A percentile compares a stretch with the other conserved stretches of the same genome.
Evolutionary conservation across 2,113 vertebrate species (phyloP).

Genomic region (Vulpes ferrilata): DNA sequence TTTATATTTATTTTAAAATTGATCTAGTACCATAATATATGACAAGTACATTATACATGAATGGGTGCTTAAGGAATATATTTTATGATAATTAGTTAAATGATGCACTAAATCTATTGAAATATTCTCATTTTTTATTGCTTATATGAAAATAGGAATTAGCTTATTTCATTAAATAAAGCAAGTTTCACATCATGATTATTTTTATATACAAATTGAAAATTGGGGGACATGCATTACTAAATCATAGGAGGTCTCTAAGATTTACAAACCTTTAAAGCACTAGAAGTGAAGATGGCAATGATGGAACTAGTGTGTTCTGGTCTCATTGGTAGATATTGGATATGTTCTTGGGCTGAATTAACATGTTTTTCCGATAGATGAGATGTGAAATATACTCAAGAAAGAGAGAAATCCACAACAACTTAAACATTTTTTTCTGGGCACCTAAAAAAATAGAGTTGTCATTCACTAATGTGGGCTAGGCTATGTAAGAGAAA

Average conservation of each 20-base stretch:
- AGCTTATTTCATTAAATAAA: slow-evolving; percentile 2
- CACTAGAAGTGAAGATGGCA: not conserved
- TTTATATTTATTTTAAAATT: slow-evolving; percentile 34
- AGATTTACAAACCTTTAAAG: not conserved
- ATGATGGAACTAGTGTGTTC: not conserved
- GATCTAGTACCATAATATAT: not conserved
- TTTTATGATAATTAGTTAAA: slow-evolving; percentile 43
- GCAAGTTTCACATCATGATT: not conserved
- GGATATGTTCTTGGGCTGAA: not conserved
- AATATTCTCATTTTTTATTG: slow-evolving; percentile 26
- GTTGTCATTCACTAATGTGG: not conserved
- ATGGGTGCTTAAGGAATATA: not conserved
- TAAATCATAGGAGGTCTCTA: not conserved
- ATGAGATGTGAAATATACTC: not conserved
- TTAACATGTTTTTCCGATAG: not conserved
- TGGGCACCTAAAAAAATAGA: not conserved
- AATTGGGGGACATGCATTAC: not conserved
- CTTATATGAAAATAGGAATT: slow-evolving; percentile 32
- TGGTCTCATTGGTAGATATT: not conserved
- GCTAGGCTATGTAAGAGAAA: not conserved
- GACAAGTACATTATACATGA: not conserved
- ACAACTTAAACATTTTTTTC: not conserved
- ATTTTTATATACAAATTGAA: not conserved
- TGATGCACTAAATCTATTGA: slow-evolving; percentile 26
- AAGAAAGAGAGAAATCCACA: not conserved